Percentiles rank a stretch among this genome's conserved stretches.
These are phyloP conservation scores for Regulus satrapa DNA, from an alignment of 2,113 vertebrate species.

Conservation along the genomic window DNA sequence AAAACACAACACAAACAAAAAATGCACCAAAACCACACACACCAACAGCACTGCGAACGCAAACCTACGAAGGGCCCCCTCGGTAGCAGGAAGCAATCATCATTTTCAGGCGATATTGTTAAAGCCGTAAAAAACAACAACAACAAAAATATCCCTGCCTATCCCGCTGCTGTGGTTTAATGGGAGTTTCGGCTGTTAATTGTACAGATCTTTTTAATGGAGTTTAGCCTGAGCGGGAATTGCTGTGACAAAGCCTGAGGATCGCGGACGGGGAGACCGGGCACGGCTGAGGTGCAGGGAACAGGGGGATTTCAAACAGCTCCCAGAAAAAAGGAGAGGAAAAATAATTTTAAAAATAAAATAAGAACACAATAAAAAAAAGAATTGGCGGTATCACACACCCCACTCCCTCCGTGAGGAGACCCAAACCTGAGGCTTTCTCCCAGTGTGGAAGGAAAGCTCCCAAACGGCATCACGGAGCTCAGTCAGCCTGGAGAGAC, in stretches of 20 bases:
- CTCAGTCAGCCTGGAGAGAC: neutral
- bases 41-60: neutral
- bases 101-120: neutral
- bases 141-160: neutral
- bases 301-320: neutral
- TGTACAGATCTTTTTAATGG: neutral
- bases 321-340: neutral
- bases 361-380: neutral
- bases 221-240: neutral
- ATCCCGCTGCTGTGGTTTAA: neutral
- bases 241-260: neutral
- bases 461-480: accelerated
- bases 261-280: neutral
- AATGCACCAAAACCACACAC: neutral
- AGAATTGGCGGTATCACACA: neutral
- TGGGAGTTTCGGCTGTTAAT: neutral
- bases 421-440: neutral
- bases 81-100: neutral
- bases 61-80: neutral
- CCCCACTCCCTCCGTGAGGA: neutral
- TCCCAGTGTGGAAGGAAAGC: neutral
- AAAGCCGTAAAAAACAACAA: neutral
- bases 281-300: neutral
- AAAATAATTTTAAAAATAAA: neutral
- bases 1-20: neutral